phyloP scores from a whole-genome alignment of 2,113 vertebrate species.

The Xenopus tropicalis region DNA sequence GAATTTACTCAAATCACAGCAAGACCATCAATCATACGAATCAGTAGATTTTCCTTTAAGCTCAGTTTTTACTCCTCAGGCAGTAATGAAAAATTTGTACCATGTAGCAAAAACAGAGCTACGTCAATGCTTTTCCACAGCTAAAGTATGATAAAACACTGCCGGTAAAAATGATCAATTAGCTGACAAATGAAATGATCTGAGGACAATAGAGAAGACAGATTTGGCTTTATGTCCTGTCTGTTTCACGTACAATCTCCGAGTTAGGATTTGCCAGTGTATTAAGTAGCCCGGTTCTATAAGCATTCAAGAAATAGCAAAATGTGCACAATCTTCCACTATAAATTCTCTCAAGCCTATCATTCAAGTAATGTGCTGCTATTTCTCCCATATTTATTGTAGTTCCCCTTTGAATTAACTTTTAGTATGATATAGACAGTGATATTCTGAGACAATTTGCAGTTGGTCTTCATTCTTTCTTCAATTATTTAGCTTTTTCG shows the following conservation, averaged over 20 bases:
- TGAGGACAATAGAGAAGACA: conserved; percentile 52
- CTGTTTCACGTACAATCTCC: background rate
- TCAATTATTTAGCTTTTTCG: no score
- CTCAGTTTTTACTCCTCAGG: conserved; percentile 33
- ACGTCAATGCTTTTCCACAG: conserved; percentile 35
- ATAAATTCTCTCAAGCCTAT: background rate
- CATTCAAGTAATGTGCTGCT: background rate
- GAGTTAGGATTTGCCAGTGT: conserved; percentile 6
- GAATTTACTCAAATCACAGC: conserved; percentile 54
- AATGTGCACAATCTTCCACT: conserved; percentile 15
- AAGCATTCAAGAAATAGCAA: conserved; percentile 8
- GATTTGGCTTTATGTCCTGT: conserved; percentile 25
- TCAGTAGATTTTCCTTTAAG: conserved; percentile 44
- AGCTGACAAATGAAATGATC: conserved; percentile 57
- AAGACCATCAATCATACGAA: conserved; percentile 51
- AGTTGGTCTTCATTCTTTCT: no score
- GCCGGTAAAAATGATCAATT: conserved; percentile 57
- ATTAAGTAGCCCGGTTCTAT: background rate
- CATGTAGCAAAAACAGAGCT: conserved; percentile 29
- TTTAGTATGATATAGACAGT: no score
- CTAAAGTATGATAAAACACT: conserved; percentile 46
- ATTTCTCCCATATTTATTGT: no score
- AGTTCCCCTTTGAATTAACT: no score
- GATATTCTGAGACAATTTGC: no score
- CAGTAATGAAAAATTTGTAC: conserved; percentile 43